Percentiles rank a stretch among this genome's conserved stretches.
These are phyloP conservation scores for Perccottus glenii DNA, from an alignment of 2,113 vertebrate species.

Conservation along the genomic window DNA sequence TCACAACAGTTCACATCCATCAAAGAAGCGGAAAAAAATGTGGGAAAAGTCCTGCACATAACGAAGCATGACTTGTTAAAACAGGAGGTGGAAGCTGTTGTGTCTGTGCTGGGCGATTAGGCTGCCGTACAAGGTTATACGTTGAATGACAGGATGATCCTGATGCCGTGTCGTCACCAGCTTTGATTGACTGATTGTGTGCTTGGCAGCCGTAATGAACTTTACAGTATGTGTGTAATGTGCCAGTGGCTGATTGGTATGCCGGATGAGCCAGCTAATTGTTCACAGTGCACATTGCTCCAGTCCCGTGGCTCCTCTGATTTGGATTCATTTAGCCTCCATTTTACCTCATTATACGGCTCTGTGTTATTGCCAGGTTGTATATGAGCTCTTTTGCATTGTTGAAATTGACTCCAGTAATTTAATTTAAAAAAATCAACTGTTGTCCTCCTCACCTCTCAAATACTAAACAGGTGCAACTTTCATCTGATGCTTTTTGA, in stretches of 20 bases:
- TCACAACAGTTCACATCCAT: conserved; percentile 64
- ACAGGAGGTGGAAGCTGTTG: conserved; percentile 36
- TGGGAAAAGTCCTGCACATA: conserved; percentile 57
- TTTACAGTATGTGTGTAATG: conserved; percentile 67
- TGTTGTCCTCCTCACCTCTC: conserved; percentile 12
- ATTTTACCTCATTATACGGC: conserved; percentile 74
- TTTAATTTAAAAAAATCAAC: conserved; percentile 65
- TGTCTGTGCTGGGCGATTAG: conserved; percentile 39
- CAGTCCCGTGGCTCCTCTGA: conserved; percentile 67
- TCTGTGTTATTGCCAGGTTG: conserved; percentile 65
- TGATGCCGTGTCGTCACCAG: conserved; percentile 34
- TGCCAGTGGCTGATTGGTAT: conserved; percentile 63
- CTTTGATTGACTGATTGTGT: conserved; percentile 65
- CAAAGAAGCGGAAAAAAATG: conserved; percentile 49
- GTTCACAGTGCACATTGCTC: conserved; percentile 61
- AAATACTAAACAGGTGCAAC: conserved; percentile 34
- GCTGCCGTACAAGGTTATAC: conserved; percentile 40
- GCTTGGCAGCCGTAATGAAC: conserved; percentile 64
- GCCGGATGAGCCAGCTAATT: conserved; percentile 70
- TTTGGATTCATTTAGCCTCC: conserved; percentile 76
- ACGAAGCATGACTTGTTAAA: conserved; percentile 64
- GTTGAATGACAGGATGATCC: conserved; percentile 49
- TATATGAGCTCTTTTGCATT: conserved; percentile 64
- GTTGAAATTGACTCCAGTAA: conserved; percentile 69
- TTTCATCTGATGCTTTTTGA: conserved; percentile 32